phyloP scores from a whole-genome alignment of 2,888 invertebrate species.

The Syrphus vitripennis region DNA sequence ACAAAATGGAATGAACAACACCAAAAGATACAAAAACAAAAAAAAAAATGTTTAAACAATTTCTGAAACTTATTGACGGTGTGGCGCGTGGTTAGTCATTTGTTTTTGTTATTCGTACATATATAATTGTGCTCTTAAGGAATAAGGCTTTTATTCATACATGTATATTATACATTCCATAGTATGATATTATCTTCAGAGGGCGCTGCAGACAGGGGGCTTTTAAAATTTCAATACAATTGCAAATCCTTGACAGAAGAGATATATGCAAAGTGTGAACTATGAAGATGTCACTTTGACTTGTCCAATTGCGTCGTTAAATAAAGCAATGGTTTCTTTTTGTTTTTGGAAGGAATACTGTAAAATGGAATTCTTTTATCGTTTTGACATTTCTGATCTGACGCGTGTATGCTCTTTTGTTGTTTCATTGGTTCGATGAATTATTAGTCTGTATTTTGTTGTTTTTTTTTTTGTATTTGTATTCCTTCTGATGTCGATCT shows the following conservation, averaged over 20 bases:
- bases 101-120: constrained; percentile 51
- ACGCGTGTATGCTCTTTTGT: constrained; percentile 50
- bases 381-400: constrained; percentile 60
- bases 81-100: constrained; percentile 70
- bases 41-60: constrained; percentile 47
- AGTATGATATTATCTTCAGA: neutral
- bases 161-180: constrained; percentile 34
- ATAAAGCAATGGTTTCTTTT: neutral
- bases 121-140: neutral
- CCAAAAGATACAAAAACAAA: neutral
- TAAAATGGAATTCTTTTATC: constrained; percentile 44
- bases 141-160: constrained; percentile 15
- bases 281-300: constrained; percentile 14
- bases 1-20: constrained; percentile 1
- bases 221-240: neutral
- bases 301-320: neutral
- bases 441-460: constrained; percentile 31
- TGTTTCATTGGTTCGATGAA: constrained; percentile 33
- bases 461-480: constrained; percentile 10
- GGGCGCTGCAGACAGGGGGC: neutral
- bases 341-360: neutral
- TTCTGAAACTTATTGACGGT: constrained; percentile 63
- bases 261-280: neutral
- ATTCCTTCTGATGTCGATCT: neutral
- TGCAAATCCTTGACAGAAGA: constrained; percentile 4